Evolutionary conservation across 2,113 vertebrate genomes (phyloP).

Genomic region (Austrofundulus limnaeus): DNA sequence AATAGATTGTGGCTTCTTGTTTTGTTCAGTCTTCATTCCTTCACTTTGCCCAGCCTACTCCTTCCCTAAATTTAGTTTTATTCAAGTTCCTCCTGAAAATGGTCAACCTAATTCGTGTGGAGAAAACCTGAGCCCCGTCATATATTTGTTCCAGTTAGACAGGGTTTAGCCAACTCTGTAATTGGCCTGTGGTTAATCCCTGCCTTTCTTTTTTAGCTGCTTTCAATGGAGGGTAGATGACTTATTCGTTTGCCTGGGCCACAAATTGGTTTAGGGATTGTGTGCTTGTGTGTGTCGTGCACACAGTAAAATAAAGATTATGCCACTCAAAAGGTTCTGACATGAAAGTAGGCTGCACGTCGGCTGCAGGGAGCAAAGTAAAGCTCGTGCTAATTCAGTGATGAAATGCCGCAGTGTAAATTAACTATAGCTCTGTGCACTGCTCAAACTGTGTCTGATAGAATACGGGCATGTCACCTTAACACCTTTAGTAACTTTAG

Average conservation of each 20-base stretch:
- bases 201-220: constrained; percentile 62
- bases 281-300: constrained; percentile 12
- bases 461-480: constrained; percentile 22
- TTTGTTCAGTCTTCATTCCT: neutral
- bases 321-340: constrained; percentile 15
- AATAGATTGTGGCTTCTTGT: neutral
- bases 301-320: constrained; percentile 6
- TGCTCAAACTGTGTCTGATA: neutral
- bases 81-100: constrained; percentile 37
- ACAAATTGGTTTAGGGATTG: constrained; percentile 59
- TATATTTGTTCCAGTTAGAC: constrained; percentile 68
- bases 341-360: constrained; percentile 12
- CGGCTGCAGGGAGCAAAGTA: neutral
- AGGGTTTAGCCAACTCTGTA: constrained; percentile 72
- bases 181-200: constrained; percentile 72
- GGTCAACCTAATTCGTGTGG: constrained; percentile 43
- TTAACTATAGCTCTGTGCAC: neutral
- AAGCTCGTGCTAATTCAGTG: constrained; percentile 5
- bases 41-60: neutral
- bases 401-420: constrained; percentile 8
- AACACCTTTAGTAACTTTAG: constrained; percentile 18
- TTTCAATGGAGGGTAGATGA: constrained; percentile 62
- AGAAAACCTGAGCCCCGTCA: constrained; percentile 36
- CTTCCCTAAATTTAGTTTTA: constrained; percentile 8
- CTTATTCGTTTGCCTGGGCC: constrained; percentile 52